Evolutionary conservation across 2,113 vertebrate genomes (phyloP), one percentile per base, ranked within the genome.

Genomic region (Glareola pratincola): DNA sequence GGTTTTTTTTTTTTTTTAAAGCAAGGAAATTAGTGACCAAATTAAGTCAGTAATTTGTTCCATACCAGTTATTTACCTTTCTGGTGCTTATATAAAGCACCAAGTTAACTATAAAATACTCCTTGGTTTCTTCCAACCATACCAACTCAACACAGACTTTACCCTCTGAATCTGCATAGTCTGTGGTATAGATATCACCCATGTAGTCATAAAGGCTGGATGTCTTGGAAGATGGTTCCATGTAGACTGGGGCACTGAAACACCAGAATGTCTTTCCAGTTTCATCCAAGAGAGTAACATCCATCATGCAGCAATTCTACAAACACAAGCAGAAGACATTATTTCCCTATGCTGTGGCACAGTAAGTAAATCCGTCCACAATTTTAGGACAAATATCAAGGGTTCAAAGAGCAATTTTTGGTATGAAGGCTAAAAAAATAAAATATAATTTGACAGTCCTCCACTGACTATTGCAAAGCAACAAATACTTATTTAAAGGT

Each of bases 191-290:
- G 7, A 60, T 88, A 56, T n/a, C 77, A n/a, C 98, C 98, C 96
- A 94, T 36, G 77, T 96, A 98, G 27, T 92, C 30, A n/a, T 95
- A 97, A 15, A 97, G 57, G 3, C 77, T 59, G 0, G 92, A 94
- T 57, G 87, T 36, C 37, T 17, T 45, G 9, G 83, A 51, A n/a
- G 57, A 92, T 23, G 85, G 29, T 21, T 76, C 50, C 96, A 98
- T 39, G 72, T 21, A 72, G 15, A 98, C 98, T 4, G 98, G 97
- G 30, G 97, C 96, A 93, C 98, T 98, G 64, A 98, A 93, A 85
- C 98, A 98, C 98, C 98, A 98, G 68, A 98, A 98, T 17, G 98
- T 98, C 21, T 97, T 97, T 96, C 94, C 95, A 43, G 53, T 69
- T 82, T 98, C 98, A 79, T 98, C 98, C 96, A 98, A 76, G 34